Evolutionary conservation across 37 sponge, comb jelly and placozoan species (phyloP).

Genomic region (Cladorhizidae sp.): DNA sequence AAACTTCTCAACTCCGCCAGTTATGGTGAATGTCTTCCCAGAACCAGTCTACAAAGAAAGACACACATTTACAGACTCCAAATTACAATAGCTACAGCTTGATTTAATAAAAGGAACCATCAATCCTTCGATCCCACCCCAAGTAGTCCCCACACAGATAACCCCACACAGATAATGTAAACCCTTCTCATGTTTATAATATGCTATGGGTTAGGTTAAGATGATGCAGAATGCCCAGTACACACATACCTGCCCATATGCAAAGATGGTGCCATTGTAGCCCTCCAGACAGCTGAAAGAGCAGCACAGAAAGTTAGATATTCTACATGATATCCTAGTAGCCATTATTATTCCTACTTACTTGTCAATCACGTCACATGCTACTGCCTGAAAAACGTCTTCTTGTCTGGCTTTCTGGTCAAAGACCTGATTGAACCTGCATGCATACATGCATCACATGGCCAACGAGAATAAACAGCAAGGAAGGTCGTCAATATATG

Average conservation of each 20-base stretch:
- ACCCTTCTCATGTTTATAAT: too few species aligned
- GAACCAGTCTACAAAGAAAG: constrained; percentile 72
- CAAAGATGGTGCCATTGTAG: constrained; percentile 99
- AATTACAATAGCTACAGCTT: too few species aligned
- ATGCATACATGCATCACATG: background rate
- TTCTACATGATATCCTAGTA: background rate
- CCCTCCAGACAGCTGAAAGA: constrained; percentile 82
- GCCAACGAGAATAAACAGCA: background rate
- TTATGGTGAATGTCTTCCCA: constrained; percentile 97
- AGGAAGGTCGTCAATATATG: too few species aligned
- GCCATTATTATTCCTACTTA: constrained; percentile 17
- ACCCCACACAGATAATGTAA: too few species aligned
- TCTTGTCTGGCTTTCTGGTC: constrained; percentile 80
- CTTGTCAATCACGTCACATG: constrained; percentile 81
- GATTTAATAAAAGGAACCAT: too few species aligned
- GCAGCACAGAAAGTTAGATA: background rate
- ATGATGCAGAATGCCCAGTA: too few species aligned
- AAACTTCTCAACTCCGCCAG: constrained; percentile 92
- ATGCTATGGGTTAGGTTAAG: too few species aligned
- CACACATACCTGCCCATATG: constrained; percentile 99
- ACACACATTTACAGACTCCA: too few species aligned
- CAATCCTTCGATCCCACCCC: too few species aligned
- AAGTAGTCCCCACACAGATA: too few species aligned
- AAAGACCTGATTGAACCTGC: constrained; percentile 90
- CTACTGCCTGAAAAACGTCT: constrained; percentile 86